These are phyloP conservation scores for Cydia fagiglandana DNA, from an alignment of 1,140 invertebrate genomes.

Conservation along the genomic window DNA sequence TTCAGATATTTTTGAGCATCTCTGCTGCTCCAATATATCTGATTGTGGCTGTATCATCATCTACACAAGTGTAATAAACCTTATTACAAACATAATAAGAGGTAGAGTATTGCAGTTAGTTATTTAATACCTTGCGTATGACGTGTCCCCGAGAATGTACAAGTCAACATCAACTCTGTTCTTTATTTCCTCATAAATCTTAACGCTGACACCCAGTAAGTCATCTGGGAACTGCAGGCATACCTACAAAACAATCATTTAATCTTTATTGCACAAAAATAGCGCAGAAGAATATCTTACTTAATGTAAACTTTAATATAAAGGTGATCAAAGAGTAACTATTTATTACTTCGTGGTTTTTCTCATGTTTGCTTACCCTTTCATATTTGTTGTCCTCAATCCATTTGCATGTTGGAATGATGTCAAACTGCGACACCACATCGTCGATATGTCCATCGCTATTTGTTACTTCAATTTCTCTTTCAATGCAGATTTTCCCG, in stretches of 20 bases:
- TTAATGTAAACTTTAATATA: neutral
- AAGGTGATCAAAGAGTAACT: neutral
- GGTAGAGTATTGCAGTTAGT: neutral
- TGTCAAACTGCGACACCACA: conserved; percentile 52
- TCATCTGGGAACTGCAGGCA: conserved; percentile 96
- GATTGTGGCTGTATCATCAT: no score
- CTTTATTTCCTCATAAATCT: conserved; percentile 84
- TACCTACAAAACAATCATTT: conserved; percentile 78
- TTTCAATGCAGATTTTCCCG: conserved; percentile 66
- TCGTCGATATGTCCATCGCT: conserved; percentile 46
- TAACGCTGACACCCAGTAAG: conserved; percentile 85
- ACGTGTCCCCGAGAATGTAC: conserved; percentile 95
- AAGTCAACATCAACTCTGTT: conserved; percentile 80
- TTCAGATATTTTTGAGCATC: no score
- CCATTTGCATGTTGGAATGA: conserved; percentile 80
- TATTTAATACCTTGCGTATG: conserved; percentile 90
- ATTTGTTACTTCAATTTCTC: conserved; percentile 49
- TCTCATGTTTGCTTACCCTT: conserved; percentile 79
- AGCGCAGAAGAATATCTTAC: conserved; percentile 24
- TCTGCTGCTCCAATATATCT: no score
- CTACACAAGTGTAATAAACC: no score
- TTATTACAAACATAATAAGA: no score
- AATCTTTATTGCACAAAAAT: conserved; percentile 27
- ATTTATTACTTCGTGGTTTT: neutral
- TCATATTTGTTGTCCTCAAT: conserved; percentile 82